Evolutionary conservation across 2,888 invertebrate genomes (phyloP).

Genomic region (Cheilosia impressa): DNA sequence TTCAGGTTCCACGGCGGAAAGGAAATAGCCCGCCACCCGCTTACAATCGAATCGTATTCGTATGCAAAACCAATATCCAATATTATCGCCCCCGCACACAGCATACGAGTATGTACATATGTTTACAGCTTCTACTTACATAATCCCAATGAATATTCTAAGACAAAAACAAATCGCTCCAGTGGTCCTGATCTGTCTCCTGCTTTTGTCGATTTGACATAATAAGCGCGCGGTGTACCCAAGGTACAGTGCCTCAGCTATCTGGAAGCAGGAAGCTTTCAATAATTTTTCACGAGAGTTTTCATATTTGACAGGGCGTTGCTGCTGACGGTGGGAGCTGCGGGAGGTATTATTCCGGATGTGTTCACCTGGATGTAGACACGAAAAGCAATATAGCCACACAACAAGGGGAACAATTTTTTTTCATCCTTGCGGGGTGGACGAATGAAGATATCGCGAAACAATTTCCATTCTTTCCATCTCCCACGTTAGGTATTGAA

Average conservation of each 20-base stretch:
- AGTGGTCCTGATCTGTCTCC: neutral
- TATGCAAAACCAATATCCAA: slow-evolving; percentile 67
- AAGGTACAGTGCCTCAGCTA: neutral
- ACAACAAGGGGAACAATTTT: slow-evolving; percentile 13
- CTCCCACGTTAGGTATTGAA: slow-evolving; percentile 14
- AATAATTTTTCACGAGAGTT: slow-evolving; percentile 68
- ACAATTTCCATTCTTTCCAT: slow-evolving; percentile 36
- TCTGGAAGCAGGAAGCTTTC: slow-evolving; percentile 12
- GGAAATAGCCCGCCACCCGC: neutral
- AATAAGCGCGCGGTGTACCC: slow-evolving; percentile 18
- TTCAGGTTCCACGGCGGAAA: neutral
- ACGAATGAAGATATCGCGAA: slow-evolving; percentile 45
- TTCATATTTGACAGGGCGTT: slow-evolving; percentile 50
- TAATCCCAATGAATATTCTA: slow-evolving; percentile 50
- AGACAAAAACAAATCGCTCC: slow-evolving; percentile 50
- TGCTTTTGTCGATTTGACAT: slow-evolving; percentile 14
- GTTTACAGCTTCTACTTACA: slow-evolving; percentile 43
- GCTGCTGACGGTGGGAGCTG: neutral
- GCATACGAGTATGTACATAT: slow-evolving; percentile 27
- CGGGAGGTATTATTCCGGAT: slow-evolving; percentile 28
- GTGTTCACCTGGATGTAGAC: slow-evolving; percentile 50
- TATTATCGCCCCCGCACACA: slow-evolving; percentile 27
- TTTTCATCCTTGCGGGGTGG: neutral
- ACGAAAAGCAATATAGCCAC: slow-evolving; percentile 12
- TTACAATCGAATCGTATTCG: neutral